A percentile compares a stretch with the other conserved stretches of the same genome.
Conservation (phyloP, 2,113 vertebrate species). For the Dendropsophus ebraccatus region DNA sequence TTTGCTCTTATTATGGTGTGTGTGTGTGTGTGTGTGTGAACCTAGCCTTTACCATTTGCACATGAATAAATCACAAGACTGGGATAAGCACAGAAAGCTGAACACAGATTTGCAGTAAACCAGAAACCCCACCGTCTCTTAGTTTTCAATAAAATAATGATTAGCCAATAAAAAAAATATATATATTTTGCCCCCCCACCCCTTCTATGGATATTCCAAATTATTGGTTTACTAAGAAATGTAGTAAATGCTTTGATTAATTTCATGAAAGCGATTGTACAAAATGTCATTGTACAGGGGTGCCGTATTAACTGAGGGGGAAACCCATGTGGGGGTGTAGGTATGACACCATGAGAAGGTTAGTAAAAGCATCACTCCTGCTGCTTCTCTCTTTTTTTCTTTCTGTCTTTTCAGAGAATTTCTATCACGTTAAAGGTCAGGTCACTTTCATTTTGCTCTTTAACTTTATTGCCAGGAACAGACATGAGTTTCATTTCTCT, state of each 20-base stretch:
- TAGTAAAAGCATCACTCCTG: slow-evolving; percentile 5
- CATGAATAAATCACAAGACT: too few species aligned
- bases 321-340: slow-evolving; percentile 50
- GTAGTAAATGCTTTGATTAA: not conserved
- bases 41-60: too few species aligned
- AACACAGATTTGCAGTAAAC: not conserved
- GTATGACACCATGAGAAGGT: slow-evolving; percentile 31
- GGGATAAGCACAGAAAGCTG: too few species aligned
- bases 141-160: not conserved
- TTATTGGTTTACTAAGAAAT: not conserved
- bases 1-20: too few species aligned
- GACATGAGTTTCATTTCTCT: slow-evolving; percentile 37
- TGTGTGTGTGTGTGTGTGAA: too few species aligned
- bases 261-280: not conserved
- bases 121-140: not conserved
- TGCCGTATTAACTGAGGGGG: not conserved
- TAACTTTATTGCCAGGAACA: slow-evolving; percentile 4
- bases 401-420: slow-evolving; percentile 35
- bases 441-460: slow-evolving; percentile 13
- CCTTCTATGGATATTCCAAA: not conserved
- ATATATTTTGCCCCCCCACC: not conserved
- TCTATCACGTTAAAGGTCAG: slow-evolving; percentile 41
- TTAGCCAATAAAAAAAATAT: too few species aligned
- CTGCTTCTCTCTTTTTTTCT: slow-evolving; percentile 33
- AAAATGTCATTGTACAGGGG: not conserved